Evolutionary conservation across 2,888 invertebrate genomes (phyloP).

Genomic region (Ophioninae sp.): DNA sequence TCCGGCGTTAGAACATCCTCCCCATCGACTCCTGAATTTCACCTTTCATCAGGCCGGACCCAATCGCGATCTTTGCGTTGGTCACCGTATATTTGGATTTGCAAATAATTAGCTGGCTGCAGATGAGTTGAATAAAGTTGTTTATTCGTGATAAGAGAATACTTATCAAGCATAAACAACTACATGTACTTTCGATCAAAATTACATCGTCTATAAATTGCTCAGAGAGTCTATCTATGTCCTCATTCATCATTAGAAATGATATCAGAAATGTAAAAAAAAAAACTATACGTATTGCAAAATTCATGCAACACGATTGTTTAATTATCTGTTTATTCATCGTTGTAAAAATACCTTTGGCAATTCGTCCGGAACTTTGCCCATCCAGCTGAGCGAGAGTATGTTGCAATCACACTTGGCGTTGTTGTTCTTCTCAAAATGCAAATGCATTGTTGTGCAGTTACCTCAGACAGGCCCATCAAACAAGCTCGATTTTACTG

Average conservation of each 20-base stretch:
- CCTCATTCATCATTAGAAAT: too few species aligned
- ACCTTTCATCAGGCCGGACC: conserved; percentile 1
- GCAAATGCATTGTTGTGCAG: conserved; percentile 90
- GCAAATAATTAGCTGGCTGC: conserved; percentile 50
- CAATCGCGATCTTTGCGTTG: conserved; percentile 33
- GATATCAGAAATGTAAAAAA: background rate
- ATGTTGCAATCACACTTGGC: conserved; percentile 98
- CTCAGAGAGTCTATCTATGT: too few species aligned
- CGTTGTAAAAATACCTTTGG: conserved; percentile 87
- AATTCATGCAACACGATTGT: background rate
- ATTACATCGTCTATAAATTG: too few species aligned
- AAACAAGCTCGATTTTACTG: conserved; percentile 50
- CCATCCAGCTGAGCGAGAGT: conserved; percentile 98
- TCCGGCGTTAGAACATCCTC: conserved; percentile 60
- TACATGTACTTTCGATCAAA: too few species aligned
- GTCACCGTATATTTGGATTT: conserved; percentile 20
- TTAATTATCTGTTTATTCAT: conserved; percentile 1
- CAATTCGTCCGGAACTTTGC: conserved; percentile 97
- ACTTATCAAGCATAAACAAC: too few species aligned
- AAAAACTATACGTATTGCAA: background rate
- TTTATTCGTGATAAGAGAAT: too few species aligned
- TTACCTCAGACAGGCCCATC: conserved; percentile 63
- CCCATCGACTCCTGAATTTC: conserved; percentile 28
- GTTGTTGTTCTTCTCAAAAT: conserved; percentile 96
- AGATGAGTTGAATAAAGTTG: background rate